These are phyloP conservation scores for Pocillopora verrucosa DNA, from an alignment of 64 coral and sea anemone species.

Conservation along the genomic window DNA sequence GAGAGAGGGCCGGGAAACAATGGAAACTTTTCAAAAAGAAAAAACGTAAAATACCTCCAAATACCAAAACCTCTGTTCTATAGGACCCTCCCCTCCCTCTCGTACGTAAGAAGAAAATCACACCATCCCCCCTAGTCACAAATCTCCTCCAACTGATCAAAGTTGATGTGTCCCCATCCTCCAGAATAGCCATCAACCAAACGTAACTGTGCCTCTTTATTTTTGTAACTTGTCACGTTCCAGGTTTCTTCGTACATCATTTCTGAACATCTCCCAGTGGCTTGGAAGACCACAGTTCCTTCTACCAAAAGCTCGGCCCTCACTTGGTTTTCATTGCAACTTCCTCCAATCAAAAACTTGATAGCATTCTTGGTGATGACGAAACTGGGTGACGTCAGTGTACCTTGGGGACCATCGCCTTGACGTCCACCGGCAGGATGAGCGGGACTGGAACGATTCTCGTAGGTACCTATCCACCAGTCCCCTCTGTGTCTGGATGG, in stretches of 20 bases:
- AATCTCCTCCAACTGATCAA: slow-evolving; percentile 47
- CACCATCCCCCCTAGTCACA: background rate
- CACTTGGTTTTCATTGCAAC: background rate
- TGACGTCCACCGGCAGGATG: background rate
- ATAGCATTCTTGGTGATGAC: background rate
- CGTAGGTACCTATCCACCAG: slow-evolving; percentile 20
- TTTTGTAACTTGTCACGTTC: background rate
- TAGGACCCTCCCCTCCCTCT: no score
- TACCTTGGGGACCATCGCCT: slow-evolving; percentile 4
- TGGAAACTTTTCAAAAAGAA: no score
- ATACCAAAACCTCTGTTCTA: no score
- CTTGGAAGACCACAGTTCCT: background rate
- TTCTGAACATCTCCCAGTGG: background rate
- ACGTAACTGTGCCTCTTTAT: slow-evolving; percentile 26
- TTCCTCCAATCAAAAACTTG: slow-evolving; percentile 21
- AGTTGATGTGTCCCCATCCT: slow-evolving; percentile 40
- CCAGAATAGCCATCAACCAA: slow-evolving; percentile 16
- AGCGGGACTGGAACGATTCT: slow-evolving; percentile 40
- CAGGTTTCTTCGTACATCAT: background rate
- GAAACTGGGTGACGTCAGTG: slow-evolving; percentile 34
- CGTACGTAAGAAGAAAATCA: background rate
- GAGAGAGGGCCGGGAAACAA: no score
- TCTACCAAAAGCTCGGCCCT: slow-evolving; percentile 13
- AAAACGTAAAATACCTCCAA: no score
- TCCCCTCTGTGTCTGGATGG: background rate